phyloP scores from a whole-genome alignment of 2,113 vertebrate species.

The Pseudopodoces humilis region DNA sequence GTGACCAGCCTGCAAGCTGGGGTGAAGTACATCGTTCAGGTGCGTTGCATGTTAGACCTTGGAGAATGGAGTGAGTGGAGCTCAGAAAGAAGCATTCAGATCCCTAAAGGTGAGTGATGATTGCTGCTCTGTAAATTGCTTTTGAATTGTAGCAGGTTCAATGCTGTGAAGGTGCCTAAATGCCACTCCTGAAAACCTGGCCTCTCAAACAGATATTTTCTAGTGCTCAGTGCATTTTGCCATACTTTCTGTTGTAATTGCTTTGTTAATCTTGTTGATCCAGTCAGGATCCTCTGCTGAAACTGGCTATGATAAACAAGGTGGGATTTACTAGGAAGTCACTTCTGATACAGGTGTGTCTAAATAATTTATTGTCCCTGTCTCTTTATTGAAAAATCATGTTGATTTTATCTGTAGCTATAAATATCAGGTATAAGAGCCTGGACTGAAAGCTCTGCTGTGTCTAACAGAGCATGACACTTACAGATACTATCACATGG shows the following conservation, averaged over 20 bases:
- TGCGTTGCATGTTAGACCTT: slow-evolving; percentile 28
- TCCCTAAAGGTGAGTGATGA: neutral
- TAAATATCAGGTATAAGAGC: neutral
- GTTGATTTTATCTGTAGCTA: neutral
- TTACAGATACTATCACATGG: neutral
- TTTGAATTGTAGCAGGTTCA: neutral
- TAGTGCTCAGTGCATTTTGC: neutral
- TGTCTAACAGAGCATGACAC: neutral
- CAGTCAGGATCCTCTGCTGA: neutral
- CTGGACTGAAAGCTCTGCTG: neutral
- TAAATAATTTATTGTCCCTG: neutral
- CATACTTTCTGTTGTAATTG: neutral
- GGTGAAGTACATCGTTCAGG: neutral
- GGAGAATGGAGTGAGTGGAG: slow-evolving; percentile 63
- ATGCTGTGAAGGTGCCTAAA: neutral
- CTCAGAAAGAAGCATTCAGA: neutral
- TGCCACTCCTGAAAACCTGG: neutral
- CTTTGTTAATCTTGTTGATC: neutral
- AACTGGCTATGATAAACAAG: neutral
- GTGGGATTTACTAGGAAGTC: neutral
- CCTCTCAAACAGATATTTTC: neutral
- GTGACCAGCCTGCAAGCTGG: neutral
- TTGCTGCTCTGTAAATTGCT: neutral
- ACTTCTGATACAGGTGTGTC: neutral
- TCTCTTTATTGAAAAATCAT: neutral